Conservation (phyloP, 2,888 invertebrate species). For the Scrobipalpa costella region DNA sequence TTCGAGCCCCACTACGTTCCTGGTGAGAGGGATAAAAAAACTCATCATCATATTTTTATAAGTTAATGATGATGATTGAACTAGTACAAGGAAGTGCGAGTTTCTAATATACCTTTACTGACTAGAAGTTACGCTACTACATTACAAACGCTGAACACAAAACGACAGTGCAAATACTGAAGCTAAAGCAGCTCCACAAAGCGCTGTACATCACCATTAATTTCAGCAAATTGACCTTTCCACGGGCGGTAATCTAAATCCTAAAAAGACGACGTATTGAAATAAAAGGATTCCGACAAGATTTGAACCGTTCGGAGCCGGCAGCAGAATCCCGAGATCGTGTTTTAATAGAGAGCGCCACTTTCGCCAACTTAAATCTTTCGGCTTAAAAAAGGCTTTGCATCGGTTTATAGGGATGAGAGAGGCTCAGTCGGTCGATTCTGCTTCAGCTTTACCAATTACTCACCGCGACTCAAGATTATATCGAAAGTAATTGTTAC, state of each 20-base stretch:
- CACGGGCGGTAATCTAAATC: conserved; percentile 17
- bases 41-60: too few relatives aligned
- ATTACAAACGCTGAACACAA: background rate
- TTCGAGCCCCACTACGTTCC: too few relatives aligned
- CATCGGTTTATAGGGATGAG: conserved; percentile 79
- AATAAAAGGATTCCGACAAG: conserved; percentile 33
- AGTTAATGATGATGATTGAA: too few relatives aligned
- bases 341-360: conserved; percentile 77
- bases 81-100: too few relatives aligned
- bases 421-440: conserved; percentile 72
- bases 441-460: conserved; percentile 75
- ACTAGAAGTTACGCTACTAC: too few relatives aligned
- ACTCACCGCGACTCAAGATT: conserved; percentile 70
- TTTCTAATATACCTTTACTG: too few relatives aligned
- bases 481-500: conserved; percentile 45
- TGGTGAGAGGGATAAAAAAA: too few relatives aligned
- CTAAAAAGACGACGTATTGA: conserved; percentile 33
- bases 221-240: conserved; percentile 18
- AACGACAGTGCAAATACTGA: background rate
- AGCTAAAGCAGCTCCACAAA: conserved; percentile 5
- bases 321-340: conserved; percentile 57
- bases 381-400: conserved; percentile 80
- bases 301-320: conserved; percentile 28
- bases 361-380: conserved; percentile 80
- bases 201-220: conserved; percentile 18